Percentiles rank a stretch among this genome's conserved stretches.
Evolutionary conservation across 1,140 invertebrate genomes (phyloP).

Genomic region (Chrysomallon squamiferum): DNA sequence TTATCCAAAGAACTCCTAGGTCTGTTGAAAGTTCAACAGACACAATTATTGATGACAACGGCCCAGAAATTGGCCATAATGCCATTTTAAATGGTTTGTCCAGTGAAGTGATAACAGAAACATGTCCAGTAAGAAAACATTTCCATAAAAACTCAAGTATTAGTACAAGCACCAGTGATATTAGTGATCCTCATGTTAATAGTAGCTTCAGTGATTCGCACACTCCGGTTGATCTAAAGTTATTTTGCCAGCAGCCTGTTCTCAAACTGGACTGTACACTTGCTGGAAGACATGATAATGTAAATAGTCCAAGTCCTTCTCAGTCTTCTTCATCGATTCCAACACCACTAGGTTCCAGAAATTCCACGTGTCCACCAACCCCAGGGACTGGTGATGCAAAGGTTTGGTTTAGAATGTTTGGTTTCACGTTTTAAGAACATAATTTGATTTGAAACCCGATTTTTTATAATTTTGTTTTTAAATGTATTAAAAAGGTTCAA

Average conservation of each 20-base stretch:
- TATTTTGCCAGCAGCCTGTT: background rate
- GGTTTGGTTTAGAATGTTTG: slow-evolving; percentile 29
- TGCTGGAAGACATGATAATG: background rate
- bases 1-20: background rate
- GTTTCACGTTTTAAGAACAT: no score
- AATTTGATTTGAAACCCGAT: no score
- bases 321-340: slow-evolving; percentile 32
- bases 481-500: no score
- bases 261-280: background rate
- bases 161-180: slow-evolving; percentile 61
- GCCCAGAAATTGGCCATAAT: background rate
- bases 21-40: slow-evolving; percentile 65
- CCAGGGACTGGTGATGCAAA: slow-evolving; percentile 40
- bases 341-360: slow-evolving; percentile 37
- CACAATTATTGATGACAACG: slow-evolving; percentile 56
- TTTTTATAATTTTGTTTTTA: no score
- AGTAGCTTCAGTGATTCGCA: background rate
- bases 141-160: slow-evolving; percentile 44
- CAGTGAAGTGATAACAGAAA: background rate
- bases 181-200: slow-evolving; percentile 56
- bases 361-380: slow-evolving; percentile 52
- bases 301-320: slow-evolving; percentile 7
- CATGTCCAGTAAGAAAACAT: background rate
- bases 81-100: background rate
- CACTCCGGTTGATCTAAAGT: background rate